Conservation (phyloP, 2,888 invertebrate species). For the Deilephila elpenor region DNA sequence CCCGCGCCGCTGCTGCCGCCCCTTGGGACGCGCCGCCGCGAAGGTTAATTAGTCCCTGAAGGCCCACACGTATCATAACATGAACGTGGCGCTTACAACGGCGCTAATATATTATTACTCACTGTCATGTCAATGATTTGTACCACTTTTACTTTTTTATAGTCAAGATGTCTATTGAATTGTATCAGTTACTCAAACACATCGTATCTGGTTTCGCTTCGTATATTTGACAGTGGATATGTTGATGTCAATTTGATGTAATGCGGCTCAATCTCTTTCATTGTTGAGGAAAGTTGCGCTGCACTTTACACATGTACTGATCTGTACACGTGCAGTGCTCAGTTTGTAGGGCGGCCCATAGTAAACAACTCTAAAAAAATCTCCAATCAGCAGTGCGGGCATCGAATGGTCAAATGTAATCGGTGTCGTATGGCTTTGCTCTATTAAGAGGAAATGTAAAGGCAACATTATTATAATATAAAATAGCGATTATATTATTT, state of each 20-base stretch:
- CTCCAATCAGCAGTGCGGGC: background rate
- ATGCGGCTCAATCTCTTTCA: background rate
- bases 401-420: background rate
- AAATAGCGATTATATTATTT: background rate
- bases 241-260: background rate
- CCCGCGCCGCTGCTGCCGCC: background rate
- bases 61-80: background rate
- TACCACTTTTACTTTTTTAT: background rate
- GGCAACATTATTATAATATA: too few species aligned
- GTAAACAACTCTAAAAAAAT: constrained; percentile 23
- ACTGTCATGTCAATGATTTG: background rate
- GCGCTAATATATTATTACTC: background rate
- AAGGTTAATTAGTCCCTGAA: background rate
- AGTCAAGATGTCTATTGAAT: background rate
- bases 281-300: background rate
- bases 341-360: constrained; percentile 5
- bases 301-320: constrained; percentile 4
- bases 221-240: background rate
- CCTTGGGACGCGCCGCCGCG: constrained; percentile 3
- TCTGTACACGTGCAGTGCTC: constrained; percentile 7
- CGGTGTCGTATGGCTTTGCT: background rate
- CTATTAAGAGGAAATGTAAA: background rate
- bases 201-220: background rate
- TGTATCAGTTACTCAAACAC: constrained; percentile 1
- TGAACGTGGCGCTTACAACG: background rate